These are phyloP conservation scores for Brachypalpus laphriformis DNA, from an alignment of 2,888 invertebrate species.

Conservation along the genomic window DNA sequence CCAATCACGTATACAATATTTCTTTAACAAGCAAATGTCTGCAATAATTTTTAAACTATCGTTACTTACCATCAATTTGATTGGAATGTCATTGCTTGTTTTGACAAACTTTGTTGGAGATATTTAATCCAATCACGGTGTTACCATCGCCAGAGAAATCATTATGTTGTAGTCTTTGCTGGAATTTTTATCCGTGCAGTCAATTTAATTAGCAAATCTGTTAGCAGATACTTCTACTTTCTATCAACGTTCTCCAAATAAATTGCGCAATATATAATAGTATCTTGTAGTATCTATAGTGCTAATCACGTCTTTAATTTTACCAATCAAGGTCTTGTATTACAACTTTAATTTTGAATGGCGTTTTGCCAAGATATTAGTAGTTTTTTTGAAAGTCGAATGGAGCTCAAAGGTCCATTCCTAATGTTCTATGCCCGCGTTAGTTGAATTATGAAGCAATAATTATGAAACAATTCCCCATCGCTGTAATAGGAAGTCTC, in stretches of 20 bases:
- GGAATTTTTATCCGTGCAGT: not conserved
- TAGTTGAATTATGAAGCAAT: not conserved
- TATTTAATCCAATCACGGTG: not conserved
- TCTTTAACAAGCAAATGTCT: not conserved
- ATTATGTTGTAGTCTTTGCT: not conserved
- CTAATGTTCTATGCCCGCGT: not conserved
- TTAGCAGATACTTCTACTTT: not conserved
- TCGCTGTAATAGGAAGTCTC: constrained; percentile 32
- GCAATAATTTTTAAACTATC: not conserved
- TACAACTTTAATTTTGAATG: not conserved
- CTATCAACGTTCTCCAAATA: not conserved
- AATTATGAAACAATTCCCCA: not conserved
- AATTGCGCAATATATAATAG: not conserved
- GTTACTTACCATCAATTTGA: not conserved
- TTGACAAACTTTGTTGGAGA: not conserved
- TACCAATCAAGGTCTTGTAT: not conserved
- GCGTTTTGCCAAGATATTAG: no score
- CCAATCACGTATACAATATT: not conserved
- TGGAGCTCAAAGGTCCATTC: not conserved
- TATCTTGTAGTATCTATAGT: not conserved
- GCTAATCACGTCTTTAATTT: not conserved
- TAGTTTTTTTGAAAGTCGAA: no score
- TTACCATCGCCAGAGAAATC: not conserved
- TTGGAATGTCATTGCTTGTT: not conserved
- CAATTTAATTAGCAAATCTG: not conserved